Evolutionary conservation across 1,140 invertebrate species (phyloP).

Genomic region (Neuroterus valhalla): DNA sequence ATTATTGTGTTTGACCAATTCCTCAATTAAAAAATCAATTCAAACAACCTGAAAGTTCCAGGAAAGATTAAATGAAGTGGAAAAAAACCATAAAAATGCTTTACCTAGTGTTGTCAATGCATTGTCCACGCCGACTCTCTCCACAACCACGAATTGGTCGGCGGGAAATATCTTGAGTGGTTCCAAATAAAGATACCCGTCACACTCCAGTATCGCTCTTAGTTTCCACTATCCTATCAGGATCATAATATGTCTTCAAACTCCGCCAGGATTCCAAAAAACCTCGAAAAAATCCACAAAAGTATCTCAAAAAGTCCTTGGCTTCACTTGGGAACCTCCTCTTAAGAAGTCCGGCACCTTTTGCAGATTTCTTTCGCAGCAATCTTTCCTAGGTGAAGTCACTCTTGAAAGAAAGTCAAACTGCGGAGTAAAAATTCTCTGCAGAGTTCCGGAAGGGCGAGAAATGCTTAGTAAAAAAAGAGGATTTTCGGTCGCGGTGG

Average conservation of each 20-base stretch:
- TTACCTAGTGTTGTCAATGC: conserved; percentile 59
- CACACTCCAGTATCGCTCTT: conserved; percentile 73
- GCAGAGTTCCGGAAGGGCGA: conserved; percentile 37
- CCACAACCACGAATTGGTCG: conserved; percentile 73
- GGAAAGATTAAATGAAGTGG: not conserved
- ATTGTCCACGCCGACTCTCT: conserved; percentile 69
- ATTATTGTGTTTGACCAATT: no score
- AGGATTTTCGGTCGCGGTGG: conserved; percentile 12
- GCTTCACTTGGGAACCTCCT: no score
- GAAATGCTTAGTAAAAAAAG: conserved; percentile 14
- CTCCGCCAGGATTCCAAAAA: conserved; percentile 50
- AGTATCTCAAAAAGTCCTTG: no score
- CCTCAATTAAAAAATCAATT: not conserved
- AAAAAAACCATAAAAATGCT: not conserved
- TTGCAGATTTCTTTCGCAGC: conserved; percentile 30
- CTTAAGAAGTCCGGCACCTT: no score
- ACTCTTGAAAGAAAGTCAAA: no score
- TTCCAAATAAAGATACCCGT: conserved; percentile 71
- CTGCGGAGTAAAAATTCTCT: no score
- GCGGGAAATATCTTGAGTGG: conserved; percentile 73
- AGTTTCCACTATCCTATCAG: conserved; percentile 43
- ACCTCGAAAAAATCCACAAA: no score
- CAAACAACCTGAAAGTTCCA: not conserved
- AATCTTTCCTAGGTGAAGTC: conserved; percentile 12
- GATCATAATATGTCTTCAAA: conserved; percentile 65